These are phyloP conservation scores for Drosophila gunungcola DNA, from an alignment of 1,140 invertebrate species.

Conservation along the genomic window DNA sequence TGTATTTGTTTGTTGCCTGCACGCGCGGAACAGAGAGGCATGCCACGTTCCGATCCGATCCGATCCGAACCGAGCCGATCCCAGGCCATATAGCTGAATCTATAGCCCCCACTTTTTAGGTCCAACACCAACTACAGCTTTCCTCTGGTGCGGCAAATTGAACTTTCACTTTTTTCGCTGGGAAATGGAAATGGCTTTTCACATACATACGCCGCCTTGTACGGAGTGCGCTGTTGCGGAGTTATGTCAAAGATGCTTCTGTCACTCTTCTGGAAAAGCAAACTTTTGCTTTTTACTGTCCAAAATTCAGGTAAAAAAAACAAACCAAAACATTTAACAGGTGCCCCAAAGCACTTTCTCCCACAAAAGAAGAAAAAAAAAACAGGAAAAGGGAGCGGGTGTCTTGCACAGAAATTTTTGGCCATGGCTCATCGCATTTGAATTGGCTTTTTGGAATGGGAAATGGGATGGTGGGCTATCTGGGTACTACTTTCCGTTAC, in stretches of 20 bases:
- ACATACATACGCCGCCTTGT: conserved; percentile 47
- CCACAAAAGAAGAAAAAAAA: conserved; percentile 24
- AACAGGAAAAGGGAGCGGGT: conserved; percentile 56
- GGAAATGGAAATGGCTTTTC: conserved; percentile 60
- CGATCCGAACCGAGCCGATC: not conserved
- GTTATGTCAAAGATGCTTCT: conserved; percentile 54
- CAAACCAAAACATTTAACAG: conserved; percentile 16
- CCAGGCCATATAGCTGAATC: conserved; percentile 10
- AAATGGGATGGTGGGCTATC: not conserved
- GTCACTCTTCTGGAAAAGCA: conserved; percentile 28
- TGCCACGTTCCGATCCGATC: conserved; percentile 15
- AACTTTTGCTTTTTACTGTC: conserved; percentile 3
- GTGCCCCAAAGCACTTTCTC: conserved; percentile 53
- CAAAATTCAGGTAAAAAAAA: conserved; percentile 17
- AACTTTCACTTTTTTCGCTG: conserved; percentile 73
- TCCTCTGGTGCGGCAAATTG: conserved; percentile 64
- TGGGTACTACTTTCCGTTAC: not conserved
- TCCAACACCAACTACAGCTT: conserved; percentile 34
- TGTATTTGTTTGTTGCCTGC: conserved; percentile 62
- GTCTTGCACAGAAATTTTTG: conserved; percentile 1
- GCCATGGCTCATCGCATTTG: conserved; percentile 44
- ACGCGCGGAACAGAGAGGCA: conserved; percentile 61
- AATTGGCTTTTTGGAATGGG: conserved; percentile 4
- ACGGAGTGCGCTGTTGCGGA: conserved; percentile 19
- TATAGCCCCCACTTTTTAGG: conserved; percentile 5